phyloP scores from a whole-genome alignment of 1,140 invertebrate genomes.

The Zaprionus africanus region DNA sequence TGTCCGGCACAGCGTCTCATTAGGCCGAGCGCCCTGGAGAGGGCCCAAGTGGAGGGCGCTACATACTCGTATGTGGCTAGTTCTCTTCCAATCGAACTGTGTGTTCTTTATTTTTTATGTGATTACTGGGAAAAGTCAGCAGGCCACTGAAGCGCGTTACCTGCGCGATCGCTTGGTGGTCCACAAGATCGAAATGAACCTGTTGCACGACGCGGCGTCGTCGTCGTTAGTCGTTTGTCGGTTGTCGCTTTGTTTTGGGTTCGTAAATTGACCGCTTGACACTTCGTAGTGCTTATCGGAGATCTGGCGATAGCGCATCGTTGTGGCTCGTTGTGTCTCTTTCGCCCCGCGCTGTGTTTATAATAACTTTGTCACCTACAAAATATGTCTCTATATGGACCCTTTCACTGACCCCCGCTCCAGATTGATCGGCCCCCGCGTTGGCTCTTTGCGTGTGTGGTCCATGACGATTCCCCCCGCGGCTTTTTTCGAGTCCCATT shows the following conservation, averaged over 20 bases:
- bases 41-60: conserved; percentile 11
- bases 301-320: conserved; percentile 72
- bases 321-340: conserved; percentile 15
- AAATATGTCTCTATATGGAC: conserved; percentile 75
- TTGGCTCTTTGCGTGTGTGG: conserved; percentile 64
- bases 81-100: background rate
- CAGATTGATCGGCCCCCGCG: conserved; percentile 54
- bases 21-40: conserved; percentile 15
- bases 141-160: conserved; percentile 55
- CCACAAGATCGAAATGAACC: conserved; percentile 51
- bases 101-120: conserved; percentile 43
- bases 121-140: conserved; percentile 77
- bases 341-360: conserved; percentile 34
- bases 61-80: background rate
- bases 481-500: conserved; percentile 69
- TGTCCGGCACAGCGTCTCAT: conserved; percentile 52
- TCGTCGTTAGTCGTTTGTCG: conserved; percentile 35
- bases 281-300: conserved; percentile 78
- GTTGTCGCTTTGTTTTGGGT: conserved; percentile 76
- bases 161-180: conserved; percentile 61
- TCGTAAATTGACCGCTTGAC: conserved; percentile 79
- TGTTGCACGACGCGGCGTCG: conserved; percentile 46
- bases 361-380: conserved; percentile 83
- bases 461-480: conserved; percentile 54
- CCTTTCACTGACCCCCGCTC: conserved; percentile 57